Base-by-base conservation (phyloP, 2,888 invertebrate genomes). In the Torymus aiolomorphi region DNA sequence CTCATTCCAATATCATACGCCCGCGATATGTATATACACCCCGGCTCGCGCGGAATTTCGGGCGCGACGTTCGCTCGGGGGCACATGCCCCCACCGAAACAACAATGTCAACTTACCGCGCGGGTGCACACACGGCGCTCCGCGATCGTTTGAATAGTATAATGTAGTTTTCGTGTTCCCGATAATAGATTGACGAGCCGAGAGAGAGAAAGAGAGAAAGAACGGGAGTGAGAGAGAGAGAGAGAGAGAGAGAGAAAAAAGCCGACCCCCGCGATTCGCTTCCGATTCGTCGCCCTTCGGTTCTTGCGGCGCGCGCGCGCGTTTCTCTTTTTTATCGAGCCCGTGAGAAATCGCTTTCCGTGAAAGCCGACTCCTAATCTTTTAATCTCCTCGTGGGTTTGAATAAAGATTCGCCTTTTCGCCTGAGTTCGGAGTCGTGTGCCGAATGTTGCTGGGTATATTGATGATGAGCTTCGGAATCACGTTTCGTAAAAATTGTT, bases 91-190 rank as follows among this genome's bases (percentile, higher is more conserved):
- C 88, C 87, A 86, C 85, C 87, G 88, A 88, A 90, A 90, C 88
- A 89, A 89, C 89, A 90, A 87, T 89, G 89, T 89, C 88, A 89
- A 89, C 88, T 88, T 87, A 86, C 86, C 85, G 81, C 78, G 5
- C 42, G 8, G 1, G 42, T 8, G 8, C 42, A 42, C 42, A 42
- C 42, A 42, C 8, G 84, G 83, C 85, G 52, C 69, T 76, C 80
- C 76, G 84, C 85, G 85, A 88, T 87, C 88, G 86, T 88, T 89
- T 87, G 85, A 88, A 88, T 88, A 87, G 87, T 88, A 85, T 88
- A 88, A 88, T 88, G 87, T 86, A 84, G 84, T 87, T 88, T 87
- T 86, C 87, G 85, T 88, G 88, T 88, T 85, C 51, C 20, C 71
- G 71, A 75, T 80, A 78, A 78, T 80, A 75, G 74, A 78, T 74